A percentile compares a stretch with the other conserved stretches of the same genome.
Evolutionary conservation across 2,797 vertebrate species (phyloP).

Genomic region (Hemibagrus guttatus): DNA sequence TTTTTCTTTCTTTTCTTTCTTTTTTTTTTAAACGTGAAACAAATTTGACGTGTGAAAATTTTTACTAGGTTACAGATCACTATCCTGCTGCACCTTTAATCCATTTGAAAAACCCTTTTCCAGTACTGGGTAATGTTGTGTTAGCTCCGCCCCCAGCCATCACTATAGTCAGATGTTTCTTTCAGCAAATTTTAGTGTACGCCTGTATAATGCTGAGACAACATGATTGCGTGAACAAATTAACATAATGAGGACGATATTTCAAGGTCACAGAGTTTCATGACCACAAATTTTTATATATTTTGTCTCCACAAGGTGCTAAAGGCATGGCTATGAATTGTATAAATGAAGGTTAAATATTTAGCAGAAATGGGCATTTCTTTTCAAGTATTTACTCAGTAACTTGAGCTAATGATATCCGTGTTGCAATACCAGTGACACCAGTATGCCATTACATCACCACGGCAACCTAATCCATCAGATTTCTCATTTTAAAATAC

Average conservation of each 20-base stretch:
- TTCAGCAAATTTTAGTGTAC: neutral
- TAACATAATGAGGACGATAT: no score
- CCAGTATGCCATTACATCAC: neutral
- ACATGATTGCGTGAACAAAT: neutral
- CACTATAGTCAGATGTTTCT: neutral
- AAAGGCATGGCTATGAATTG: neutral
- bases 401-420: neutral
- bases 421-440: neutral
- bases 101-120: neutral
- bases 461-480: no score
- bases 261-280: no score
- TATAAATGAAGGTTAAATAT: neutral
- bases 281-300: no score
- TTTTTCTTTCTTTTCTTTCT: no score
- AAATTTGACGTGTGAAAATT: neutral
- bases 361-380: neutral
- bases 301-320: neutral
- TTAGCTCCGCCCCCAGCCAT: neutral
- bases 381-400: no score
- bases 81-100: neutral
- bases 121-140: neutral
- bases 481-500: neutral
- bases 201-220: neutral
- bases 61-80: neutral
- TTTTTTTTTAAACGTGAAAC: neutral